phyloP scores from a whole-genome alignment of 2,888 invertebrate species.

The Drosophila picticornis region DNA sequence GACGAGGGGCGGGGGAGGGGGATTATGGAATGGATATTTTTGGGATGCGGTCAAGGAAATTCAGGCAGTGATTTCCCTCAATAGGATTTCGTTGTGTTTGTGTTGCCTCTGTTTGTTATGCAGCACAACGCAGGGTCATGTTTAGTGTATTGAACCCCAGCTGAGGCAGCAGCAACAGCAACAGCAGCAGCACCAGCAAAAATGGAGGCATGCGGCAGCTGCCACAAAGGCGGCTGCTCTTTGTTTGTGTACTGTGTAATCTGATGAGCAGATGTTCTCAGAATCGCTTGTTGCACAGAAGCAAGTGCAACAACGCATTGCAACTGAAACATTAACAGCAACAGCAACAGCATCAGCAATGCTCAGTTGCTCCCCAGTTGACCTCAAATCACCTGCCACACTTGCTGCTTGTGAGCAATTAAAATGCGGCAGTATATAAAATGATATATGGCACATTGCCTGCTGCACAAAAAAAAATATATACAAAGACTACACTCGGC shows the following conservation, averaged over 20 bases:
- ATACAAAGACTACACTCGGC: not conserved
- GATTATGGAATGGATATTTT: slow-evolving; percentile 3
- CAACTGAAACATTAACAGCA: slow-evolving; percentile 29
- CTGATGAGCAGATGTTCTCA: slow-evolving; percentile 70
- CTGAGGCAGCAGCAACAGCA: not conserved
- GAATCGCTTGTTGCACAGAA: slow-evolving; percentile 42
- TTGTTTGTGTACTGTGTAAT: slow-evolving; percentile 53
- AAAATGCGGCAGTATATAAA: slow-evolving; percentile 38
- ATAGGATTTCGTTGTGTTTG: slow-evolving; percentile 39
- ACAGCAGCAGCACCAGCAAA: not conserved
- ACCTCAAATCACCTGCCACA: slow-evolving; percentile 80
- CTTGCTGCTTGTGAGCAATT: slow-evolving; percentile 45
- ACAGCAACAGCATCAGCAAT: slow-evolving; percentile 25
- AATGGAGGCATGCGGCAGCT: slow-evolving; percentile 27
- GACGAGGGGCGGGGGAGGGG: not conserved
- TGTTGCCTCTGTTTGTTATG: slow-evolving; percentile 49
- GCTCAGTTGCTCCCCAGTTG: slow-evolving; percentile 53
- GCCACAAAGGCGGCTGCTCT: slow-evolving; percentile 36
- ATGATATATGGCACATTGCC: slow-evolving; percentile 60
- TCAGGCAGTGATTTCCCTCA: slow-evolving; percentile 34
- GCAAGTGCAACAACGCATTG: slow-evolving; percentile 54
- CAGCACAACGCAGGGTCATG: slow-evolving; percentile 21
- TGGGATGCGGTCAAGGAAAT: slow-evolving; percentile 51
- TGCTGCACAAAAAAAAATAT: not conserved
- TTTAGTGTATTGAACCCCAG: slow-evolving; percentile 57